A percentile compares a stretch with the other conserved stretches of the same genome.
These are phyloP conservation scores for Gymnarchus niloticus DNA, from an alignment of 2,113 vertebrate genomes.

Conservation along the genomic window DNA sequence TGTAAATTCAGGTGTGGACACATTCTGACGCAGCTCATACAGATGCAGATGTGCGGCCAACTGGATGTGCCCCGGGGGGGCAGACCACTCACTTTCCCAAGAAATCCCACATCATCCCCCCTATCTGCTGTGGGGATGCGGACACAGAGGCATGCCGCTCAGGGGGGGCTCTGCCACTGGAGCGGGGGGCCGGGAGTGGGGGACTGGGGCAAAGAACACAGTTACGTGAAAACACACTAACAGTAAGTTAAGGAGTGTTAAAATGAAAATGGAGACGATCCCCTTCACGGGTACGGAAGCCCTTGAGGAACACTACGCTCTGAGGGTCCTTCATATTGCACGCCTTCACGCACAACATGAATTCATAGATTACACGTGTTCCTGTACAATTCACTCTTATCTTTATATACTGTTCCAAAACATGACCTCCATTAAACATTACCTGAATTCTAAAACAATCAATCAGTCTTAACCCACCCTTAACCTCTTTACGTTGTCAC, in stretches of 20 bases:
- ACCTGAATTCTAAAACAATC: neutral
- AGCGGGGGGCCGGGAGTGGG: conserved; percentile 40
- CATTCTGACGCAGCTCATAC: conserved; percentile 23
- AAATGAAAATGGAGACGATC: conserved; percentile 1
- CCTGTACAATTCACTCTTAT: neutral
- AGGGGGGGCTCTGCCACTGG: conserved; percentile 66
- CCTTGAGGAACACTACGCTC: neutral
- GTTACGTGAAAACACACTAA: conserved; percentile 50
- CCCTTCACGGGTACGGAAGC: neutral
- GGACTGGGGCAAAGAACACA: conserved; percentile 46
- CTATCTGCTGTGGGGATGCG: conserved; percentile 64
- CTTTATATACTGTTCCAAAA: neutral
- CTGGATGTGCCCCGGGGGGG: conserved; percentile 61
- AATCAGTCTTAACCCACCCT: neutral
- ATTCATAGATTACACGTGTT: neutral
- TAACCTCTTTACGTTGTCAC: neutral
- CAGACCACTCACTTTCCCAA: conserved; percentile 70
- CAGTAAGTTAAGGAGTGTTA: conserved; percentile 32
- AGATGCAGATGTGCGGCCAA: conserved; percentile 43
- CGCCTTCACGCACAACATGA: neutral
- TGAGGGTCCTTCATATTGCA: neutral
- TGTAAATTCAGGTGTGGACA: conserved; percentile 23
- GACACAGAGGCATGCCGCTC: conserved; percentile 66
- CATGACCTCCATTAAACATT: neutral
- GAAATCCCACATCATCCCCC: conserved; percentile 65